phyloP scores from a whole-genome alignment of 2,113 vertebrate genomes.

The Hipposideros armiger region DNA sequence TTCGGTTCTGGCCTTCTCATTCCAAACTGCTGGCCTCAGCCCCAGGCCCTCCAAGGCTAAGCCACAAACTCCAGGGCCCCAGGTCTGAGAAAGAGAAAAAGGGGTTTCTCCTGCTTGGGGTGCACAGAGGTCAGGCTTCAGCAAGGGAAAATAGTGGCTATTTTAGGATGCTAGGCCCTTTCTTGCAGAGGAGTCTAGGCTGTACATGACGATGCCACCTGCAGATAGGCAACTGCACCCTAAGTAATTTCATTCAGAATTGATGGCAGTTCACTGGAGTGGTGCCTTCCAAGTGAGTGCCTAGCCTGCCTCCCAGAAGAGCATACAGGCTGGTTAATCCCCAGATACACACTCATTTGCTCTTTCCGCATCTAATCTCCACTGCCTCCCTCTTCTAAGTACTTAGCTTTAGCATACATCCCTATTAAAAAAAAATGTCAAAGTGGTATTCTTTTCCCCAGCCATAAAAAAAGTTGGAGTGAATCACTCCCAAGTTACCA shows the following conservation, averaged over 20 bases:
- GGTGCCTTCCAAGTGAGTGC: constrained; percentile 59
- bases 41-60: neutral
- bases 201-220: neutral
- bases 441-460: constrained; percentile 11
- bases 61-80: neutral
- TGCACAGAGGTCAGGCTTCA: rapidly evolving
- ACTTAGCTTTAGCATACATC: neutral
- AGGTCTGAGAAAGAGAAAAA: no score
- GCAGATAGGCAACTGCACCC: constrained; percentile 23
- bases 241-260: constrained; percentile 59
- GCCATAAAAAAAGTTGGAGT: constrained; percentile 62
- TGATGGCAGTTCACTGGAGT: constrained; percentile 10
- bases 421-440: constrained; percentile 71
- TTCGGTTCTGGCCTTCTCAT: neutral
- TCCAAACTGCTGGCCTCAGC: neutral
- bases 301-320: constrained; percentile 42
- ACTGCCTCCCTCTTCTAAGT: neutral
- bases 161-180: neutral
- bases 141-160: neutral
- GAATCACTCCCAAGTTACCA: constrained; percentile 77
- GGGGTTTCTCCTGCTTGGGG: neutral
- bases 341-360: constrained; percentile 66
- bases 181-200: neutral
- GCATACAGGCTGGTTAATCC: constrained; percentile 70
- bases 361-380: neutral